phyloP scores from a whole-genome alignment of 2,888 invertebrate species.

The Drosophila formosana region DNA sequence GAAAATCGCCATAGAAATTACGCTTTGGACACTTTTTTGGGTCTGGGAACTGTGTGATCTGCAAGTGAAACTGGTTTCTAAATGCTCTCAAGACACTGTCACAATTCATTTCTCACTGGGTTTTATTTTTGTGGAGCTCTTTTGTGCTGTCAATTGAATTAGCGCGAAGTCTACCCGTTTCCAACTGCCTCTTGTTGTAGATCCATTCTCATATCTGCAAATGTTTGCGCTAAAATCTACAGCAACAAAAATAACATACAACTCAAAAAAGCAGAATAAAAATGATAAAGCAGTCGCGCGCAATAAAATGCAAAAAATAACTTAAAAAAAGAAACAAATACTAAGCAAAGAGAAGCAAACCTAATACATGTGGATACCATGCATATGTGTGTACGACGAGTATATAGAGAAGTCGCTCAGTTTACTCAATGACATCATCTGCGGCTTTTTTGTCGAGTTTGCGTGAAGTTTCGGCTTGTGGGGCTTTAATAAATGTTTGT shows the following conservation, averaged over 20 bases:
- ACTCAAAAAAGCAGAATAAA: conserved; percentile 19
- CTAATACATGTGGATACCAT: conserved; percentile 55
- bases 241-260: conserved; percentile 4
- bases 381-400: background rate
- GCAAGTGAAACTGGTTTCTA: conserved; percentile 49
- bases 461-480: conserved; percentile 32
- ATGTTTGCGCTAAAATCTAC: conserved; percentile 67
- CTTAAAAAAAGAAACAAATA: conserved; percentile 42
- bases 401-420: conserved; percentile 57
- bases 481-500: conserved; percentile 28
- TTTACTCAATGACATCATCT: conserved; percentile 69
- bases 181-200: conserved; percentile 39
- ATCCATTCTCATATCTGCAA: conserved; percentile 57
- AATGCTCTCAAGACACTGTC: conserved; percentile 39
- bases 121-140: conserved; percentile 27
- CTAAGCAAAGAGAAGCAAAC: conserved; percentile 55
- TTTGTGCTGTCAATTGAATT: conserved; percentile 75
- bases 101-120: conserved; percentile 44
- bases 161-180: conserved; percentile 51
- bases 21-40: conserved; percentile 1
- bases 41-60: conserved; percentile 22
- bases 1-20: conserved; percentile 23
- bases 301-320: conserved; percentile 61
- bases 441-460: conserved; percentile 35
- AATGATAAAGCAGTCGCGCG: conserved; percentile 61